phyloP scores from a whole-genome alignment of 1,140 invertebrate genomes.

The Caenorhabditis inopinata region DNA sequence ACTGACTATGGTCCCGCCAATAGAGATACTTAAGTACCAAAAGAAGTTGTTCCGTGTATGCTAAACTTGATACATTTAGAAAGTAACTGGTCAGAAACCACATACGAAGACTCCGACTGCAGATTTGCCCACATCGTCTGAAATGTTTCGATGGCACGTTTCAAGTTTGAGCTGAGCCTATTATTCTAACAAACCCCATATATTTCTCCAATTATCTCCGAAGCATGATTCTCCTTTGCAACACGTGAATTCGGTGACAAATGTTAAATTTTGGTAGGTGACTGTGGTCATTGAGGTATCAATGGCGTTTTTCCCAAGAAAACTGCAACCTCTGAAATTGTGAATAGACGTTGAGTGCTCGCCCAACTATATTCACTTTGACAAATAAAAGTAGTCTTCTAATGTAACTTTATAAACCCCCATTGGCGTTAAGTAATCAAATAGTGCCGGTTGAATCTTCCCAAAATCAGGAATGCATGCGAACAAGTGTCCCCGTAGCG shows the following conservation, averaged over 20 bases:
- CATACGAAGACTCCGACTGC: too few species aligned
- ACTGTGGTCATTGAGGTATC: neutral
- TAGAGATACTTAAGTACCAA: neutral
- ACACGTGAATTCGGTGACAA: neutral
- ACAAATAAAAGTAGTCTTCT: neutral
- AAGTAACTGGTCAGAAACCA: too few species aligned
- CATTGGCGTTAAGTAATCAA: neutral
- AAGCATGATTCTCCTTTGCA: neutral
- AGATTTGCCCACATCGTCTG: too few species aligned
- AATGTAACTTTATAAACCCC: neutral
- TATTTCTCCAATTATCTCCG: neutral
- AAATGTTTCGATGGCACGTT: too few species aligned
- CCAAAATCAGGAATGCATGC: neutral
- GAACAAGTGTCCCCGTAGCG: neutral
- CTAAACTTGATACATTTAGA: neutral
- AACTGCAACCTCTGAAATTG: neutral
- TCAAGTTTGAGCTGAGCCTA: too few species aligned
- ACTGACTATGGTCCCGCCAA: neutral
- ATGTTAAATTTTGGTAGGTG: neutral
- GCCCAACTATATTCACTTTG: neutral
- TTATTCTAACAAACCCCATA: neutral
- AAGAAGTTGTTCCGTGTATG: neutral
- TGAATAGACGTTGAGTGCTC: neutral
- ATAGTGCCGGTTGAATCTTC: neutral
- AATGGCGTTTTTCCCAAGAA: neutral